Evolutionary conservation across 2,113 vertebrate species (phyloP).

Genomic region (Sardina pilchardus): DNA sequence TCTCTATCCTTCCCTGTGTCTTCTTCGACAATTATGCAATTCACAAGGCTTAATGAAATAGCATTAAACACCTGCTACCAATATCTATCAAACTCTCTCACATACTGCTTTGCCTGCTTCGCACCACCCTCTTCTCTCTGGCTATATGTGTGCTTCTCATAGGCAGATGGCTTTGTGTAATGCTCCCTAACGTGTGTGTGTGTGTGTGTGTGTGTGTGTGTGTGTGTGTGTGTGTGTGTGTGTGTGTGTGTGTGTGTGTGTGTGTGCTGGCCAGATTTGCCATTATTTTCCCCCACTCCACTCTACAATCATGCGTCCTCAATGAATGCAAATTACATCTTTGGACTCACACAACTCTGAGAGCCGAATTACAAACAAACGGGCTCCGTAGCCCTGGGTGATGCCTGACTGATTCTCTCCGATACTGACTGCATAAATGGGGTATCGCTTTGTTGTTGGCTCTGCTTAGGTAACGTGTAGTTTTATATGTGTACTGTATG

Average conservation of each 20-base stretch:
- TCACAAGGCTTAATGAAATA: neutral
- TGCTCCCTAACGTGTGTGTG: too few relatives aligned
- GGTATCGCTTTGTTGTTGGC: too few relatives aligned
- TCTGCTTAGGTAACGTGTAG: neutral
- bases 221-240: too few relatives aligned
- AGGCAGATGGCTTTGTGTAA: neutral
- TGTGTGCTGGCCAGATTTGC: neutral
- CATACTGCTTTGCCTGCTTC: neutral
- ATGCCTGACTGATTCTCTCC: neutral
- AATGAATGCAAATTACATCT: neutral
- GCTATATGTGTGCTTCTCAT: neutral
- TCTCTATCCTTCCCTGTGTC: neutral
- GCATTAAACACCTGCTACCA: neutral
- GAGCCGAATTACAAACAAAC: neutral
- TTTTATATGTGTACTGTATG: neutral
- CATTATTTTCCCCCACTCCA: neutral
- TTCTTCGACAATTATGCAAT: neutral
- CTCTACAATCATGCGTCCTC: neutral
- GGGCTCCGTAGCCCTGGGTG: neutral
- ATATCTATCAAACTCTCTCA: neutral
- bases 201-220: too few relatives aligned
- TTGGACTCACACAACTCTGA: neutral
- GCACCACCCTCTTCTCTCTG: neutral
- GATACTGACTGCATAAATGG: neutral
- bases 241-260: too few relatives aligned